Percentiles rank a stretch among this genome's conserved stretches.
phyloP scores from a whole-genome alignment of 1,140 invertebrate genomes.

The Drosophila fuyamai region DNA sequence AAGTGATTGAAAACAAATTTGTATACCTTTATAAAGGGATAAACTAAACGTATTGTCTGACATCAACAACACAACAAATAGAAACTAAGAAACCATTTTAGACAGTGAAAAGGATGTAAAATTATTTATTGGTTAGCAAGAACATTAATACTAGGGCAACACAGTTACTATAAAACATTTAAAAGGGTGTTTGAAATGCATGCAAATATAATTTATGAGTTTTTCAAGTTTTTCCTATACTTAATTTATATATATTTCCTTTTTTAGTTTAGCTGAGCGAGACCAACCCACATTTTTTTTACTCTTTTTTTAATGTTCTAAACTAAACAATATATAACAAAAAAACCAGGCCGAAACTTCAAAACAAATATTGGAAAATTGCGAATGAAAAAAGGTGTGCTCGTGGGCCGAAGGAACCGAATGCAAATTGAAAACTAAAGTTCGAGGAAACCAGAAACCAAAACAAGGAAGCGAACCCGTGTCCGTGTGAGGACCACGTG shows the following conservation, averaged over 20 bases:
- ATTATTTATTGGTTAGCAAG: no score
- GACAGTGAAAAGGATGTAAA: no score
- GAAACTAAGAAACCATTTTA: no score
- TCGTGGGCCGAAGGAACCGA: slow-evolving; percentile 5
- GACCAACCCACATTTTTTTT: slow-evolving; percentile 30
- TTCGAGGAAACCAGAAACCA: slow-evolving; percentile 30
- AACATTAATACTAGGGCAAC: no score
- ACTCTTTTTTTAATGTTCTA: slow-evolving; percentile 32
- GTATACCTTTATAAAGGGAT: no score
- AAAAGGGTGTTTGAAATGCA: no score
- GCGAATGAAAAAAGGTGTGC: neutral
- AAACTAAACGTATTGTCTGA: no score
- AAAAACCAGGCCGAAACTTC: slow-evolving; percentile 22
- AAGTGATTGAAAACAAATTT: no score
- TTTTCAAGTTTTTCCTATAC: no score
- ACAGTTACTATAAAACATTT: no score
- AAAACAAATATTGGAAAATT: slow-evolving; percentile 21
- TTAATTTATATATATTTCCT: neutral
- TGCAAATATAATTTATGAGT: no score
- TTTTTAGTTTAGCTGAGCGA: neutral
- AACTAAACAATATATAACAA: neutral
- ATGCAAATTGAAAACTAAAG: slow-evolving; percentile 35
- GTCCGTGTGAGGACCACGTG: slow-evolving; percentile 19
- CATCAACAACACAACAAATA: no score
- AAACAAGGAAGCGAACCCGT: slow-evolving; percentile 41